Percentiles rank a stretch among this genome's conserved stretches.
Evolutionary conservation across 2,113 vertebrate species (phyloP).

Genomic region (Baryphthengus martii): DNA sequence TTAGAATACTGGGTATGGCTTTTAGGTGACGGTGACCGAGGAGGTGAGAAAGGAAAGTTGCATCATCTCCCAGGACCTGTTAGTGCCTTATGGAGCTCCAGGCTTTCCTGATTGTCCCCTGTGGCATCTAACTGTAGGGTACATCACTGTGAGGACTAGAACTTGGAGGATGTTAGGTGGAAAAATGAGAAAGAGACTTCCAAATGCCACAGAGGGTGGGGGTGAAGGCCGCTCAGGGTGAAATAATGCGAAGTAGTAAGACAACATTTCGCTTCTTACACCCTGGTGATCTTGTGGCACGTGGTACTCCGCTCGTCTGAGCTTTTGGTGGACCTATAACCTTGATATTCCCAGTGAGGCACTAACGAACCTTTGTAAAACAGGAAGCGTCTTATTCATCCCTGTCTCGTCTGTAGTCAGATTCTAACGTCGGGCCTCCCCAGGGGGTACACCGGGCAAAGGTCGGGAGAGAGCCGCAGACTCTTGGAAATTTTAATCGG

Average conservation of each 20-base stretch:
- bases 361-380: background rate
- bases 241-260: background rate
- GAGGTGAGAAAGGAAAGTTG: background rate
- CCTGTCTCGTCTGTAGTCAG: background rate
- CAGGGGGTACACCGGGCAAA: background rate
- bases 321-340: constrained; percentile 3
- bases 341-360: background rate
- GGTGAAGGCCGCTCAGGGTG: background rate
- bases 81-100: background rate
- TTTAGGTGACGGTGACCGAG: background rate
- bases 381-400: background rate
- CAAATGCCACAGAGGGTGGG: background rate
- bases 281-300: background rate
- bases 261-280: background rate
- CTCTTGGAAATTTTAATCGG: background rate
- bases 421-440: background rate
- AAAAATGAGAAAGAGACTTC: background rate
- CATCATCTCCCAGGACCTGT: background rate
- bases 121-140: background rate
- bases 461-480: background rate
- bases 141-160: background rate
- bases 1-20: background rate
- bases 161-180: background rate
- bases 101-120: background rate
- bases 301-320: background rate